Percentiles rank a stretch among this genome's conserved stretches.
These are phyloP conservation scores for Pogonomyrmex barbatus DNA, from an alignment of 1,140 invertebrate genomes.

Conservation along the genomic window DNA sequence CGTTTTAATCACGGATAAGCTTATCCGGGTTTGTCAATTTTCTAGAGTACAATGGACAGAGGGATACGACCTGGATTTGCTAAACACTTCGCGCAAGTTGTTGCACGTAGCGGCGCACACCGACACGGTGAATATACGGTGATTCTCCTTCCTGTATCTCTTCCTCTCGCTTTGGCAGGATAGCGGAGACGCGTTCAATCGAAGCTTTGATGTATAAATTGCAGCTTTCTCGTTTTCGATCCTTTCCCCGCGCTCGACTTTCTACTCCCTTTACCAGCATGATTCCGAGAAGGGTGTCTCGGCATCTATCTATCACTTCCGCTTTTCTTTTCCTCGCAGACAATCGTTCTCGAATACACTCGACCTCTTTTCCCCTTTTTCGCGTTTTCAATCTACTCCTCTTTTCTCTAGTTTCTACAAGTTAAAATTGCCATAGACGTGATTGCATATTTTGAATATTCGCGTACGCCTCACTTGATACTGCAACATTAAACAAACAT, in stretches of 20 bases:
- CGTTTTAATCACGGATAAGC: constrained; percentile 58
- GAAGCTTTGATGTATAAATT: constrained; percentile 79
- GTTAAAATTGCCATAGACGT: neutral
- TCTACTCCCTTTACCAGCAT: constrained; percentile 74
- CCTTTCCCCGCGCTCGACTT: constrained; percentile 63
- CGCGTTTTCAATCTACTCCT: constrained; percentile 18
- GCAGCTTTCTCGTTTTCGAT: constrained; percentile 78
- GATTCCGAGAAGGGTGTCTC: constrained; percentile 71
- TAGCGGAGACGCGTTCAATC: constrained; percentile 76
- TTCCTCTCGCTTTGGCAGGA: constrained; percentile 69
- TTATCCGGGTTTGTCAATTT: constrained; percentile 67
- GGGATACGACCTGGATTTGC: constrained; percentile 72
- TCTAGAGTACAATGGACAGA: constrained; percentile 44
- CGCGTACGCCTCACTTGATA: neutral
- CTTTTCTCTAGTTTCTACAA: neutral
- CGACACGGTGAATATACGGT: constrained; percentile 67
- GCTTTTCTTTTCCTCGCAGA: constrained; percentile 73
- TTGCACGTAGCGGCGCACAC: constrained; percentile 64
- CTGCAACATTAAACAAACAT: neutral
- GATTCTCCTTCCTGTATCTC: constrained; percentile 70
- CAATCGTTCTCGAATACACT: constrained; percentile 69
- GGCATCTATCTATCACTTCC: constrained; percentile 74
- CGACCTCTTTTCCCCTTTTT: constrained; percentile 51
- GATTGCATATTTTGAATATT: constrained; percentile 16
- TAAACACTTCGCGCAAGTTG: constrained; percentile 74